Conservation (phyloP, 2,797 vertebrate species). For the Austrolebias charrua region DNA sequence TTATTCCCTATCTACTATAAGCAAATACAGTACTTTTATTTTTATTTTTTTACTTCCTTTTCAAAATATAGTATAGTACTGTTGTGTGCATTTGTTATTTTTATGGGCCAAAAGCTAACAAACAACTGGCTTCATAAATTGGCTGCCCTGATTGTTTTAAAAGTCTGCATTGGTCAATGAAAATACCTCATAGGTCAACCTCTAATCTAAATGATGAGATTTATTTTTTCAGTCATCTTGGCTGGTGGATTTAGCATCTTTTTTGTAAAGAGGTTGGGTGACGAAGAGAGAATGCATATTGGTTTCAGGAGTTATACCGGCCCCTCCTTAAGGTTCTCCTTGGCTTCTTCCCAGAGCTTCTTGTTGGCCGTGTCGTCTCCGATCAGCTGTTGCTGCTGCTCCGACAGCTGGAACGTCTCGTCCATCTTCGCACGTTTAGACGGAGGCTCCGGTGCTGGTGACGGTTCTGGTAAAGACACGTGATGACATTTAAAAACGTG, state of each 20-base stretch:
- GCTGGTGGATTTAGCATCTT: not conserved
- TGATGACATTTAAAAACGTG: not conserved
- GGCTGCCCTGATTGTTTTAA: too few relatives aligned
- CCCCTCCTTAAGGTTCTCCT: slow-evolving; percentile 89
- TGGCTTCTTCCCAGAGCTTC: slow-evolving; percentile 96
- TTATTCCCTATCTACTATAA: too few relatives aligned
- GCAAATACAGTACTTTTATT: too few relatives aligned
- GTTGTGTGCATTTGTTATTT: too few relatives aligned
- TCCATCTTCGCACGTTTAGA: slow-evolving; percentile 86
- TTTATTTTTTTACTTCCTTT: too few relatives aligned
- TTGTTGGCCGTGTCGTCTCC: slow-evolving; percentile 90
- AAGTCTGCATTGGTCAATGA: too few relatives aligned
- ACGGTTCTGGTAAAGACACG: slow-evolving; percentile 44
- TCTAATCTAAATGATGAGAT: too few relatives aligned
- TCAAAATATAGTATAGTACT: too few relatives aligned
- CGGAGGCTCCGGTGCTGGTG: slow-evolving; percentile 68
- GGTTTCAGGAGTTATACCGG: slow-evolving; percentile 80
- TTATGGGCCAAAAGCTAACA: too few relatives aligned
- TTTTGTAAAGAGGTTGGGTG: not conserved
- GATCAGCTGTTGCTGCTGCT: slow-evolving; percentile 90
- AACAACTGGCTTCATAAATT: too few relatives aligned
- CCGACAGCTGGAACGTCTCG: slow-evolving; percentile 90
- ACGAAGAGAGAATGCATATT: not conserved
- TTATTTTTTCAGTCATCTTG: not conserved
- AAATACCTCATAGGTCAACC: too few relatives aligned